Conservation (phyloP, 1,140 invertebrate species). For the Listronotus bonariensis region DNA sequence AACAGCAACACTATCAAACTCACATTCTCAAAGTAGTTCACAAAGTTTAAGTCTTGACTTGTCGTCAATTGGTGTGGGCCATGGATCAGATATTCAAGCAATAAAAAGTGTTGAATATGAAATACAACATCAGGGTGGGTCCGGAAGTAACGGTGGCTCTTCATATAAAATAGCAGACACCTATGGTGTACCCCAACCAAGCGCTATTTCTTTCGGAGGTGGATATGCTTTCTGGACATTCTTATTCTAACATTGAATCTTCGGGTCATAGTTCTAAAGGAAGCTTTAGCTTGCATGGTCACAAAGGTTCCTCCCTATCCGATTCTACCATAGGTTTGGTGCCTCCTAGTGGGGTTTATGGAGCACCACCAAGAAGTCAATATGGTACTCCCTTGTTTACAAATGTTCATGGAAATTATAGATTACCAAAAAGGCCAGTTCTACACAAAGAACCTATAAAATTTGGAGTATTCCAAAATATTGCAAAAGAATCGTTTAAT, state of each 20-base stretch:
- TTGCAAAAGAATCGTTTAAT: conserved; percentile 62
- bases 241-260: conserved; percentile 37
- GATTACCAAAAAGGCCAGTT: conserved; percentile 63
- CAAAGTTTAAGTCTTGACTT: conserved; percentile 35
- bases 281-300: conserved; percentile 14
- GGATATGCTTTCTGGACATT: conserved; percentile 59
- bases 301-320: conserved; percentile 11
- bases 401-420: conserved; percentile 51
- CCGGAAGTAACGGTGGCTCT: conserved; percentile 11
- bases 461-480: conserved; percentile 63
- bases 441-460: conserved; percentile 73
- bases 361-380: conserved; percentile 59
- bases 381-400: conserved; percentile 61
- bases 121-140: conserved; percentile 50
- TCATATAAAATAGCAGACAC: conserved; percentile 49
- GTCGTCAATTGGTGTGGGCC: conserved; percentile 42
- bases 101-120: conserved; percentile 59
- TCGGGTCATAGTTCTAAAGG: conserved; percentile 17
- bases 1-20: conserved; percentile 1
- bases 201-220: conserved; percentile 57
- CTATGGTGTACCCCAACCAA: conserved; percentile 59
- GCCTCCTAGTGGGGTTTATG: conserved; percentile 62
- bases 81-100: conserved; percentile 53
- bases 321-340: conserved; percentile 58
- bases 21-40: conserved; percentile 14